phyloP scores from a whole-genome alignment of 2,888 invertebrate species.

The Ectemnius continuus region DNA sequence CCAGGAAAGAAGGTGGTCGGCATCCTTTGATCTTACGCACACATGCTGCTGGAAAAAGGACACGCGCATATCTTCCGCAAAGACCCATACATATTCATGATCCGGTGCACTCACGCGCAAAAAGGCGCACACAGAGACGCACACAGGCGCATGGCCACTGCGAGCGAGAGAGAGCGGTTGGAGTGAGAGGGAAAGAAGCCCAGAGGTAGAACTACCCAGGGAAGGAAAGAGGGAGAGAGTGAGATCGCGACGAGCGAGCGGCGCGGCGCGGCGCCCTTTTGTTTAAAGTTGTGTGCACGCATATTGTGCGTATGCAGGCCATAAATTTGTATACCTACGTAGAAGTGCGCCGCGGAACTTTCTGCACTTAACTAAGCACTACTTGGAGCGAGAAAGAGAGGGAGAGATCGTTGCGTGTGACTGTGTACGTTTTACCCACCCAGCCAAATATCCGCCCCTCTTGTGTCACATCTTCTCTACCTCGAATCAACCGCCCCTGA shows the following conservation, averaged over 20 bases:
- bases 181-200: not conserved
- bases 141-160: too few species aligned
- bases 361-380: slow-evolving; percentile 68
- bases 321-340: slow-evolving; percentile 66
- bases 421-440: not conserved
- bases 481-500: not conserved
- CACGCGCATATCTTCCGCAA: slow-evolving; percentile 64
- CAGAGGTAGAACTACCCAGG: not conserved
- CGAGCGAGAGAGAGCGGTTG: not conserved
- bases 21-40: slow-evolving; percentile 71
- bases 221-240: not conserved
- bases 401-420: slow-evolving; percentile 3
- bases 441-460: not conserved
- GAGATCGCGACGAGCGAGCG: not conserved
- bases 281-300: slow-evolving; percentile 63
- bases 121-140: slow-evolving; percentile 23
- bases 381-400: slow-evolving; percentile 23
- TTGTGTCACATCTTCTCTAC: not conserved
- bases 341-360: slow-evolving; percentile 62
- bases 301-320: slow-evolving; percentile 68
- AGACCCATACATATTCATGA: slow-evolving; percentile 64
- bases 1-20: slow-evolving; percentile 65
- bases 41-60: slow-evolving; percentile 63
- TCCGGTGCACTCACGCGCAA: slow-evolving; percentile 48
- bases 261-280: slow-evolving; percentile 50